Evolutionary conservation across 2,113 vertebrate species (phyloP).

Genomic region (Pica pica): DNA sequence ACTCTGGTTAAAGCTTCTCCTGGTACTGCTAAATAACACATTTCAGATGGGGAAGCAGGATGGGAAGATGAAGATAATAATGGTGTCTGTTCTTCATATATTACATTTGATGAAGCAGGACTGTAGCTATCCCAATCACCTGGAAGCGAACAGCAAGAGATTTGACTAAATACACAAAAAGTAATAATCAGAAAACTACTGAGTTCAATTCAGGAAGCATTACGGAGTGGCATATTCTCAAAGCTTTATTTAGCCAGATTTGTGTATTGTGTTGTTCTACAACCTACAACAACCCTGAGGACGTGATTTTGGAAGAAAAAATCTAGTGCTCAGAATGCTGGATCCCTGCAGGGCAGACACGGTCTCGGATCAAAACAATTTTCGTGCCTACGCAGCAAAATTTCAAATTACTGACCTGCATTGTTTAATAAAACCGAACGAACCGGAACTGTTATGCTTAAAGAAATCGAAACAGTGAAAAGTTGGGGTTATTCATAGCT

Average conservation of each 20-base stretch:
- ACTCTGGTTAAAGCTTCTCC: constrained; percentile 70
- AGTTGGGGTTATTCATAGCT: constrained; percentile 50
- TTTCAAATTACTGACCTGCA: not conserved
- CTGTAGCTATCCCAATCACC: constrained; percentile 81
- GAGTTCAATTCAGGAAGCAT: not conserved
- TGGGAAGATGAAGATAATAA: constrained; percentile 74
- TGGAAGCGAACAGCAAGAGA: constrained; percentile 56
- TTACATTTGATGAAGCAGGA: constrained; percentile 81
- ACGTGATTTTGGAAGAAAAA: not conserved
- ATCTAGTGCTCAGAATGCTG: not conserved
- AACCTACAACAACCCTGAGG: not conserved
- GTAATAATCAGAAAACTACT: not conserved
- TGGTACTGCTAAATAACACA: constrained; percentile 62
- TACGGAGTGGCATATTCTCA: not conserved
- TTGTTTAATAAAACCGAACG: not conserved
- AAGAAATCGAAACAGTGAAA: constrained; percentile 52
- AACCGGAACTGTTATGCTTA: not conserved
- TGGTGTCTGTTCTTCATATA: constrained; percentile 80
- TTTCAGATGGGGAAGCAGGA: constrained; percentile 74
- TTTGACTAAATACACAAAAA: not conserved
- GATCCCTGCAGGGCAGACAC: not conserved
- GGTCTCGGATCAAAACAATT: not conserved
- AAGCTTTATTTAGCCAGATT: not conserved
- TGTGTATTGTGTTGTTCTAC: not conserved
- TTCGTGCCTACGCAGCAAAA: not conserved